phyloP scores from a whole-genome alignment of 2,113 vertebrate species.

The Phylloscopus whistleri region DNA sequence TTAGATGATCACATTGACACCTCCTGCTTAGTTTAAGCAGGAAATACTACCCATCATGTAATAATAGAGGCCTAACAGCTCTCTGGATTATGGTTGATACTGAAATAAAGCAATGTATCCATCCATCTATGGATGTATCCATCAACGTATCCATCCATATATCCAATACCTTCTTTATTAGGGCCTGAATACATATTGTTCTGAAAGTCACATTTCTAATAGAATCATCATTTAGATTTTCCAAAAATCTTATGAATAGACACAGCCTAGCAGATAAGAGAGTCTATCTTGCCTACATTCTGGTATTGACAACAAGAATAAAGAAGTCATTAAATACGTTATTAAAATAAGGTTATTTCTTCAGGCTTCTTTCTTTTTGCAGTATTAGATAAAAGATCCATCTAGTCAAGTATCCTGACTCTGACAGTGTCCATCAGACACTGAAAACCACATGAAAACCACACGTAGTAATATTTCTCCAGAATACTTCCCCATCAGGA shows the following conservation, averaged over 20 bases:
- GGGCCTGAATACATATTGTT: neutral
- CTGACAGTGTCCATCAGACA: neutral
- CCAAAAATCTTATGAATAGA: neutral
- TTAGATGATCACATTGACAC: neutral
- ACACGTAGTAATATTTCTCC: neutral
- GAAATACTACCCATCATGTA: neutral
- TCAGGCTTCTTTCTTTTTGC: neutral
- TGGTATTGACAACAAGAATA: neutral
- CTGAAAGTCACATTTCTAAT: neutral
- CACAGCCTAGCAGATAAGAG: neutral
- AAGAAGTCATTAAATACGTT: neutral
- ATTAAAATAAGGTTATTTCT: neutral
- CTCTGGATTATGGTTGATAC: neutral
- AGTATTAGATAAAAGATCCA: neutral
- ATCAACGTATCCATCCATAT: neutral
- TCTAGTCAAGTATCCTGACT: neutral
- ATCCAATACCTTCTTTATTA: neutral
- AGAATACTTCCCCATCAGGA: neutral
- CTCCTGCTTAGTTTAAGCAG: neutral
- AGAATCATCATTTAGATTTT: neutral
- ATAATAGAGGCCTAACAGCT: neutral
- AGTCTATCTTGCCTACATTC: neutral
- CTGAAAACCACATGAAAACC: neutral
- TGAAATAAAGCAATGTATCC: neutral
- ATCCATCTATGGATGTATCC: neutral